Evolutionary conservation across 2,113 vertebrate species (phyloP).

Genomic region (Oryctolagus cuniculus): DNA sequence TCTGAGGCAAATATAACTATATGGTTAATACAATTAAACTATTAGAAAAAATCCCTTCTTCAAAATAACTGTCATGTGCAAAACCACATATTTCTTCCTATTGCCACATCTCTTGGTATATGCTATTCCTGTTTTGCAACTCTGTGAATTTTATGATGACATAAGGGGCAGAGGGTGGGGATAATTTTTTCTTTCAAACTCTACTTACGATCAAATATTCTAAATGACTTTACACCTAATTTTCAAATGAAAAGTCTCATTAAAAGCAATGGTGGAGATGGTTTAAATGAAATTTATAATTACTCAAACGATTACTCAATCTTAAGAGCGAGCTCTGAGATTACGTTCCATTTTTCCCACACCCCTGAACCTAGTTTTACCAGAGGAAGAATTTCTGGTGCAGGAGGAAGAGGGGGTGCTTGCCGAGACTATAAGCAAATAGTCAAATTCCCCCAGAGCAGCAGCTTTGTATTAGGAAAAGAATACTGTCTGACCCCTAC

Average conservation of each 20-base stretch:
- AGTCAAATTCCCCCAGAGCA: not conserved
- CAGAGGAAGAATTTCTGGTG: not conserved
- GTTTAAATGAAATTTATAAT: not conserved
- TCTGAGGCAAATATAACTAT: not conserved
- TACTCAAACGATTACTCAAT: not conserved
- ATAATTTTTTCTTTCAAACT: constrained; percentile 51
- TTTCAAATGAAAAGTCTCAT: not conserved
- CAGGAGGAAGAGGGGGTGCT: not conserved
- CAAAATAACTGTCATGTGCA: constrained; percentile 18
- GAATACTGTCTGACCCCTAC: not conserved
- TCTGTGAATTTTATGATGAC: constrained; percentile 65
- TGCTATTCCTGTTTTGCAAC: constrained; percentile 62
- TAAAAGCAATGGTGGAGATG: constrained; percentile 13
- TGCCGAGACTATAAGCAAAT: not conserved
- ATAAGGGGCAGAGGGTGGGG: not conserved
- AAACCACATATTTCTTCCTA: constrained; percentile 58
- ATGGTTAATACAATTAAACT: constrained; percentile 7
- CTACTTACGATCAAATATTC: constrained; percentile 34
- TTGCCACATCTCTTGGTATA: constrained; percentile 64
- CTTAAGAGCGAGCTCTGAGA: too few species aligned
- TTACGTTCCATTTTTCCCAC: not conserved
- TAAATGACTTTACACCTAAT: constrained; percentile 53
- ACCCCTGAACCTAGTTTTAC: constrained; percentile 34
- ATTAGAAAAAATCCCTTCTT: constrained; percentile 12
- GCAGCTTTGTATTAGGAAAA: not conserved